These are phyloP conservation scores for Marmota monax DNA, from an alignment of 2,113 vertebrate species.

Conservation along the genomic window DNA sequence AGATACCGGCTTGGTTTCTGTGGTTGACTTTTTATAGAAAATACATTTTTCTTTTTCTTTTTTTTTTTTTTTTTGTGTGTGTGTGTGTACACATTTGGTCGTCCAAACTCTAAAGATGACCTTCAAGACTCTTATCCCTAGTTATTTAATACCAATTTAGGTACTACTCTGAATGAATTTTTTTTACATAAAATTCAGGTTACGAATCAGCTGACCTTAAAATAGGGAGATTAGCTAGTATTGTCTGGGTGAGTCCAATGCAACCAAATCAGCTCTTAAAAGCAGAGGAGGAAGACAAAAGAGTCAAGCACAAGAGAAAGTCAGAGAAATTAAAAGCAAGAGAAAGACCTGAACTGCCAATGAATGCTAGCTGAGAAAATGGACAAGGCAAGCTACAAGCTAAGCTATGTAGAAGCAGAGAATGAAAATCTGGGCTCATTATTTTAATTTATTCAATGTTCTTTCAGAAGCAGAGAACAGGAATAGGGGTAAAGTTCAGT, in stretches of 20 bases:
- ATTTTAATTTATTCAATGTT: constrained; percentile 59
- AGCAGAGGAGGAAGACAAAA: not conserved
- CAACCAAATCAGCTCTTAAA: not conserved
- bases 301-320: not conserved
- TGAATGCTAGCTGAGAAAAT: not conserved
- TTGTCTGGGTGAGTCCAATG: not conserved
- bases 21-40: not conserved
- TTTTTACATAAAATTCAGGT: not conserved
- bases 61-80: not conserved
- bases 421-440: constrained; percentile 52
- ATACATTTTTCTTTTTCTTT: not conserved
- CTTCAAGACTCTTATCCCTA: not conserved
- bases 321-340: not conserved
- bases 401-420: not conserved
- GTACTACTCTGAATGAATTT: not conserved
- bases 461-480: constrained; percentile 16
- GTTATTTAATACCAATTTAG: not conserved
- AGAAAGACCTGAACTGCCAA: not conserved
- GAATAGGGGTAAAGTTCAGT: not conserved
- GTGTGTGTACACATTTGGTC: not conserved
- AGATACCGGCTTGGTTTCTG: not conserved
- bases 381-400: not conserved
- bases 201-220: not conserved
- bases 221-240: not conserved
- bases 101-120: not conserved